Evolutionary conservation across 2,113 vertebrate genomes (phyloP).

Genomic region (Mellivora capensis): DNA sequence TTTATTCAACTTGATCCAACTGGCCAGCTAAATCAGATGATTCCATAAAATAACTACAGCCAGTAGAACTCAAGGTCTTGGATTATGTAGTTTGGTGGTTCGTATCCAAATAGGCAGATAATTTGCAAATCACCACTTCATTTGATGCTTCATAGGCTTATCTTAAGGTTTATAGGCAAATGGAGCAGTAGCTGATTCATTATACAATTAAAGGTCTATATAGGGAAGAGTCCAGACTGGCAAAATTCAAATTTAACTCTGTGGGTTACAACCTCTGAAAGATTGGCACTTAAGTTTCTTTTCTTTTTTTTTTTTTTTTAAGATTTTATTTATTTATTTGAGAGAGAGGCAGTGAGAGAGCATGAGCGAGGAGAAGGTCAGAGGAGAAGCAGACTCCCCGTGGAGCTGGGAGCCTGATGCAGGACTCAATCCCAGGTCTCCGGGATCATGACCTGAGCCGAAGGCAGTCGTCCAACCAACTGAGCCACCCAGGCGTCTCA

Average conservation of each 20-base stretch:
- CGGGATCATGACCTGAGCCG: too few relatives aligned
- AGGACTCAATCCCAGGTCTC: too few relatives aligned
- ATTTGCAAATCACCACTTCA: background rate
- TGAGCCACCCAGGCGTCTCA: too few relatives aligned
- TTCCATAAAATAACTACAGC: background rate
- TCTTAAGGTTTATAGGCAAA: background rate
- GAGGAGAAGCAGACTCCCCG: too few relatives aligned
- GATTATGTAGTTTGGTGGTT: background rate
- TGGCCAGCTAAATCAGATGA: background rate
- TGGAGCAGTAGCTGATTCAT: background rate
- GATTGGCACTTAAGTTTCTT: background rate
- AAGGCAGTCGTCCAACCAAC: too few relatives aligned
- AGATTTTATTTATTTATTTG: too few relatives aligned
- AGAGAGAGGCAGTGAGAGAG: background rate
- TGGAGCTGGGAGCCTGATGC: too few relatives aligned
- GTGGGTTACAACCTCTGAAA: background rate
- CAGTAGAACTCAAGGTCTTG: background rate
- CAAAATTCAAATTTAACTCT: constrained; percentile 35
- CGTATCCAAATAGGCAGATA: background rate
- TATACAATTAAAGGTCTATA: background rate
- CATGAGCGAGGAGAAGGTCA: too few relatives aligned
- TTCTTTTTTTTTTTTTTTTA: too few relatives aligned
- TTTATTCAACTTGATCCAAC: background rate
- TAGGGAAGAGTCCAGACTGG: background rate
- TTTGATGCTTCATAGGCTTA: background rate